Percentiles rank a stretch among this genome's conserved stretches.
phyloP scores from a whole-genome alignment of 2,113 vertebrate species.

The Pterocles burchelli region DNA sequence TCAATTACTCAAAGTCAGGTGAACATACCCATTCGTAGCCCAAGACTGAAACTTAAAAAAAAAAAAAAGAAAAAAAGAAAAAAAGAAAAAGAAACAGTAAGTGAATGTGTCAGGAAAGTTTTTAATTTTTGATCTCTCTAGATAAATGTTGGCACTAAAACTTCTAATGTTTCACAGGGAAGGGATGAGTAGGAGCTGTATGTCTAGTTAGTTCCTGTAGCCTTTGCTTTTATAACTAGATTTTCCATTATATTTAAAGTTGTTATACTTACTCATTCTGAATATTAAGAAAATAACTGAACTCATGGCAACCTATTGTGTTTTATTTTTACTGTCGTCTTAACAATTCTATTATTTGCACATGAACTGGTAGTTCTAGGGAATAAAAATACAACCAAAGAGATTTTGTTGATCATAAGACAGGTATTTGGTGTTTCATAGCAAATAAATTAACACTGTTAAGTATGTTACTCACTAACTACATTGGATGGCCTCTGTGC shows the following conservation, averaged over 20 bases:
- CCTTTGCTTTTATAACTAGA: conserved; percentile 2
- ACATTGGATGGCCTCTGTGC: neutral
- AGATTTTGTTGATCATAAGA: neutral
- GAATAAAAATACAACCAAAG: neutral
- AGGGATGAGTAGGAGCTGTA: neutral
- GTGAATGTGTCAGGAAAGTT: neutral
- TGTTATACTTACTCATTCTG: neutral
- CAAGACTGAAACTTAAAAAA: neutral
- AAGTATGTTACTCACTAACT: neutral
- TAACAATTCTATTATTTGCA: neutral
- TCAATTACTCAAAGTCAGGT: neutral
- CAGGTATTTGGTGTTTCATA: neutral
- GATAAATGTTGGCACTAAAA: neutral
- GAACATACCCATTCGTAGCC: neutral
- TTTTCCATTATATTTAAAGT: conserved; percentile 14
- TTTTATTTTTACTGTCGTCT: neutral
- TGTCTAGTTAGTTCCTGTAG: neutral
- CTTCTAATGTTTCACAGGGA: neutral
- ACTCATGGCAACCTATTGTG: neutral
- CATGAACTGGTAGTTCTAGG: neutral
- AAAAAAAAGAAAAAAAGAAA: neutral
- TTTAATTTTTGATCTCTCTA: neutral
- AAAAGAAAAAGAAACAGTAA: neutral
- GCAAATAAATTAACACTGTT: neutral
- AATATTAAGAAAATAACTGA: conserved; percentile 3